Evolutionary conservation across 2,113 vertebrate species (phyloP), one percentile per base, ranked within the genome.

Genomic region (Glaucidium brasilianum): DNA sequence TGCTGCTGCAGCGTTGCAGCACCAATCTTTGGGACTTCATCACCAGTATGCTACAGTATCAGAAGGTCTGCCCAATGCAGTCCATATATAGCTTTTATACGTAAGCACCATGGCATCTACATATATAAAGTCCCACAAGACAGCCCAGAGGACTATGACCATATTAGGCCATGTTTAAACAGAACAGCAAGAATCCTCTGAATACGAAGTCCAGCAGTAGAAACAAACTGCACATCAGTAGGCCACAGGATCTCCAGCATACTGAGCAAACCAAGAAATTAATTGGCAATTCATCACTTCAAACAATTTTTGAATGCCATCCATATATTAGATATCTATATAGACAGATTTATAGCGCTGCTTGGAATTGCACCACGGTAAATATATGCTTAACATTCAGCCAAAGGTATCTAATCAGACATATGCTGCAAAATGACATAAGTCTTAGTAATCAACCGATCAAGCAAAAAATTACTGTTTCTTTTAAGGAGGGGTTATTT

Each of bases 401-500:
- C 35, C 47, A 92, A 23, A 72, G 63, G 39, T 78, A 41, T 7
- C 63, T 89, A 87, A 89, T 94, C 86, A 95, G 79, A 83, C 5
- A 73, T 16, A 77, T 2, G 11, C 43, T 49, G 23, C 68, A 86
- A 80, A 90, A 60, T 20, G 13, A 77, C 39, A 21, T 15, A 39
- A 88, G n/a, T 30, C 35, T 68, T 6, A 29, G 55, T 69, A 78
- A 96, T 94, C 77, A 91, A 81, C 41, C 17, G 59, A 92, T 89
- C 73, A 39, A 78, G 85, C 5, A 25, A 75, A 56, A 72, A 83
- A 72, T 15, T 6, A 9, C 60, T 68, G 49, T 49, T 64, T 85
- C 94, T 87, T 87, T 73, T 12, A 49, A 60, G 63, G 39, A 80
- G n/a, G 37, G 62, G 13, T 52, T 92, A 7, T 79, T 79, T 68